Evolutionary conservation across 1,140 invertebrate genomes (phyloP), one percentile per base, ranked within the genome.

Genomic region (Hermetia illucens): DNA sequence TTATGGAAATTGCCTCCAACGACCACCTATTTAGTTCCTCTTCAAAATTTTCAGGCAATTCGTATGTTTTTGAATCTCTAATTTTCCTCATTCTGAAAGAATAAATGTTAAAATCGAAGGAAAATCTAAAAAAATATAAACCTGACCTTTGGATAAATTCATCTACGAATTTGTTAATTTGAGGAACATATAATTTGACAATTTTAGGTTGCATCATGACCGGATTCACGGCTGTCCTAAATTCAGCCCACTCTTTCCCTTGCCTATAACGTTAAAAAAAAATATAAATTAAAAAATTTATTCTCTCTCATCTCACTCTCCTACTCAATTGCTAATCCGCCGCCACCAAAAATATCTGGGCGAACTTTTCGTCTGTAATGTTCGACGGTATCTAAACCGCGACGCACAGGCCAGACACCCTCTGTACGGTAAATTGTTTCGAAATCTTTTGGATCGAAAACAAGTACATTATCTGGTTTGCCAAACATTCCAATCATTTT

Each of bases 371-470:
- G 27, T 50, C 48, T 44, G 5, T 0, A 56, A 16, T 56, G 48
- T 4, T 41, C 5, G n/a, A n/a, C n/a, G n/a, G 51, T 49, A 3
- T 53, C 48, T 16, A 56, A 15, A 3, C 42, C 39, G 0, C 44
- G 44, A 2, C 53, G 53, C 18, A 29, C 21, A 8, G 57, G 57
- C 58, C 58, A 60, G 6, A 47, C 19, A 1, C 57, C 57, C n/a
- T 55, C 53, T 3, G 46, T 51, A n/a, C 53, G 53, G 10, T 44
- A 55, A 0, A 52, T 45, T 15, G 30, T 44, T 18, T 53, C 51
- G 16, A 55, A 52, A 3, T 54, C 51, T 16, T 50, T 50, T 1
- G 51, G 42, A 34, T 22, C 44, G 9, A 48, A 50, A 0, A 44
- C 42, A 12, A 51, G 18, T 13, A 55, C 34, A 33, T 21, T 39